Evolutionary conservation across 64 coral and sea anemone species (phyloP).

Genomic region (Astreopora myriophthalma): DNA sequence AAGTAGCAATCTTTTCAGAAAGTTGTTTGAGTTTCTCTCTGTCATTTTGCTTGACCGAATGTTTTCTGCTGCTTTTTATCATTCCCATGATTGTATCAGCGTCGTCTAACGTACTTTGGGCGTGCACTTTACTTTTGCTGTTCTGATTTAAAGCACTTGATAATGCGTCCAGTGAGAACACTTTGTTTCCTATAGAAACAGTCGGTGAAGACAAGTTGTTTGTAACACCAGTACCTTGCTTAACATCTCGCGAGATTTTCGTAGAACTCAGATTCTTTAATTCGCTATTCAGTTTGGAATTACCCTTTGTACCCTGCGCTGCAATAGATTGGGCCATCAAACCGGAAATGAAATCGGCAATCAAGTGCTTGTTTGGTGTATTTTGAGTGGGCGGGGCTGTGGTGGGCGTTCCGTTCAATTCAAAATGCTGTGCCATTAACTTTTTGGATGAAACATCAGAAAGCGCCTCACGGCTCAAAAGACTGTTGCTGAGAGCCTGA

Average conservation of each 20-base stretch:
- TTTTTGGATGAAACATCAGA: constrained; percentile 11
- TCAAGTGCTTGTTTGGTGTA: not conserved
- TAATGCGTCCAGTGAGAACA: not conserved
- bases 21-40: constrained; percentile 21
- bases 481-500: not conserved
- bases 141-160: not conserved
- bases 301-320: not conserved
- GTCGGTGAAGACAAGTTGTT: not conserved
- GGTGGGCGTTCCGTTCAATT: not conserved
- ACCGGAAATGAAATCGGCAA: not conserved
- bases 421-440: constrained; percentile 26
- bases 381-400: not conserved
- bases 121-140: not conserved
- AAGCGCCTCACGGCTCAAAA: not conserved
- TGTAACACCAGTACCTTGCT: not conserved
- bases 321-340: not conserved
- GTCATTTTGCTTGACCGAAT: not conserved
- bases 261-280: not conserved
- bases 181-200: constrained; percentile 20
- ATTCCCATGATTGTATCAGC: not conserved
- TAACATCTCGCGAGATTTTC: not conserved
- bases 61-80: not conserved
- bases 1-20: constrained; percentile 31
- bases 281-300: not conserved
- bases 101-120: not conserved